phyloP scores from a whole-genome alignment of 2,888 invertebrate species.

The Pseudanteris insignis region DNA sequence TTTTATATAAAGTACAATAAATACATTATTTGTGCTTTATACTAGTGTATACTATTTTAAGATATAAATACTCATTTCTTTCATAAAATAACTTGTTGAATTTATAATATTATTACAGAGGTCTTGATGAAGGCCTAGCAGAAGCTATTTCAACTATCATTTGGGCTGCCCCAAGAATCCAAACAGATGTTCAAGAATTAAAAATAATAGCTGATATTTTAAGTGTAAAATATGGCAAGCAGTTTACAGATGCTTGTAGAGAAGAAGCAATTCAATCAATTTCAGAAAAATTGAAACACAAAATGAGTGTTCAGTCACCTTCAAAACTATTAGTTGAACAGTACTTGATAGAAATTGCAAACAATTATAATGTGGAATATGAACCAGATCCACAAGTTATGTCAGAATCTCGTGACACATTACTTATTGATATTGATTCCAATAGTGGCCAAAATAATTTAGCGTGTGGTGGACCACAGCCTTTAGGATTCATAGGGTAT shows the following conservation, averaged over 20 bases:
- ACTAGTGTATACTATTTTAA: no score
- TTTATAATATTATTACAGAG: no score
- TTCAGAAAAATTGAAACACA: constrained; percentile 92
- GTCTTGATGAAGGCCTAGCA: constrained; percentile 90
- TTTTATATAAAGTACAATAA: no score
- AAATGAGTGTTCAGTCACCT: constrained; percentile 93
- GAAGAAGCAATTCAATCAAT: constrained; percentile 82
- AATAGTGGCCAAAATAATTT: constrained; percentile 69
- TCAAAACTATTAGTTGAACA: constrained; percentile 94
- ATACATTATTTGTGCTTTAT: no score
- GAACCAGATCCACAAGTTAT: constrained; percentile 94
- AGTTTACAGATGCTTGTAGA: constrained; percentile 89
- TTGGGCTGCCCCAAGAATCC: constrained; percentile 95
- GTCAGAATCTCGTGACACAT: constrained; percentile 73
- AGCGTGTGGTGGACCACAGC: constrained; percentile 70
- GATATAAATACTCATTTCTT: no score
- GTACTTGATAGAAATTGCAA: constrained; percentile 95
- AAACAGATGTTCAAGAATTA: constrained; percentile 81
- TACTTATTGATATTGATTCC: constrained; percentile 60
- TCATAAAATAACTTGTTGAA: no score
- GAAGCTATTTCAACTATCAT: constrained; percentile 96
- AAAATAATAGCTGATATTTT: constrained; percentile 88
- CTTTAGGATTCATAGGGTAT: constrained; percentile 84
- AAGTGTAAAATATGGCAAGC: constrained; percentile 91
- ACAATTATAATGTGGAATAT: constrained; percentile 92